phyloP scores from a whole-genome alignment of 2,888 invertebrate species.

The Phengaris arion region DNA sequence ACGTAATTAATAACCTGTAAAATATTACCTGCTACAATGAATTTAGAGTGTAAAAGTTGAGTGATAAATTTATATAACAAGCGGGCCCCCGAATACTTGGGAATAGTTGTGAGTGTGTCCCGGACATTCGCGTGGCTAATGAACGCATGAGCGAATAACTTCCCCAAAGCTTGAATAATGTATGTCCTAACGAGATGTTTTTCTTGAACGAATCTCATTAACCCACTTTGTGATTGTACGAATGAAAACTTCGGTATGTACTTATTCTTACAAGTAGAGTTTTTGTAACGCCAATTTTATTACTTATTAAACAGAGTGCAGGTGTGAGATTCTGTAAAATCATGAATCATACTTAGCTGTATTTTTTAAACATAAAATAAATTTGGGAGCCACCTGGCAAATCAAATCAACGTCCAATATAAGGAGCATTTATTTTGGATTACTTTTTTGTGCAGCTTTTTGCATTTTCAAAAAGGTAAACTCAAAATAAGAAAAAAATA shows the following conservation, averaged over 20 bases:
- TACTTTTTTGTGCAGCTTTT: neutral
- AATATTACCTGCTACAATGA: constrained; percentile 78
- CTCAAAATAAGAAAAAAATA: neutral
- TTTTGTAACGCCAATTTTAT: constrained; percentile 67
- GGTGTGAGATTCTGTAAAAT: neutral
- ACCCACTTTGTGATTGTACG: constrained; percentile 77
- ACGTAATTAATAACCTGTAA: constrained; percentile 78
- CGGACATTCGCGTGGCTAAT: constrained; percentile 69
- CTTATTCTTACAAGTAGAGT: constrained; percentile 54
- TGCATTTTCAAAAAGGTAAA: neutral
- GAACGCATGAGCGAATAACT: constrained; percentile 79
- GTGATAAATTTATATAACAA: constrained; percentile 79
- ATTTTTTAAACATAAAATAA: neutral
- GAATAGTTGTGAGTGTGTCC: constrained; percentile 76
- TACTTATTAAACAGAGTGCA: constrained; percentile 47
- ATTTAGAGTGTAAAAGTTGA: constrained; percentile 79
- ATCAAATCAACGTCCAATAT: too few relatives aligned
- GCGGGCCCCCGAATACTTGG: constrained; percentile 69
- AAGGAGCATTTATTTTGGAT: neutral
- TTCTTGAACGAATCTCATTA: constrained; percentile 79
- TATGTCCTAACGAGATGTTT: constrained; percentile 79
- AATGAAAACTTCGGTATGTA: constrained; percentile 74
- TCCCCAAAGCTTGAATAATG: constrained; percentile 77
- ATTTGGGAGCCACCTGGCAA: too few relatives aligned
- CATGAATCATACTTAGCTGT: neutral